Evolutionary conservation across 2,113 vertebrate genomes (phyloP), one percentile per base, ranked within the genome.

Genomic region (Thalassoma bifasciatum): DNA sequence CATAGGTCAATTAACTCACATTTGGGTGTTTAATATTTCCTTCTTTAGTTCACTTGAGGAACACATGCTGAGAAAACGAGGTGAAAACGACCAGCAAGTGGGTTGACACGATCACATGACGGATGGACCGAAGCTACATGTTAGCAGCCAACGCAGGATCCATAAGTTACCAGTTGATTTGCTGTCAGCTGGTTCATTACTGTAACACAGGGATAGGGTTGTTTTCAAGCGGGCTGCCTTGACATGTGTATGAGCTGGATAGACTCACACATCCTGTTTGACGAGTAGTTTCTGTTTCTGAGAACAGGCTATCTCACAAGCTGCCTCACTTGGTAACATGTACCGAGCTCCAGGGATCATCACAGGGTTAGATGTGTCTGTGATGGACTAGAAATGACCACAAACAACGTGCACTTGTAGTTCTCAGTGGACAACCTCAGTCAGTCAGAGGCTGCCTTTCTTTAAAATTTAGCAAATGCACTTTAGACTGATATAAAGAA

Each of bases 241-340:
- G 4, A 37, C 8, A 30, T 56, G 23, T 54, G 21, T 36, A 16
- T 51, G 19, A n/a, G 19, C 47, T 44, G 69, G 40, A 75, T 64
- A 14, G 23, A 74, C 40, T 60, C 66, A 61, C 6, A 73, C 74
- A 82, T 86, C 79, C 81, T 68, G 77, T 86, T 68, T 80, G 72
- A 72, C 84, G 49, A 82, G 79, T 77, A 44, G 40, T 11, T 52
- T 52, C 40, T 65, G 19, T 14, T n/a, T n/a, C n/a, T 10, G 23
- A 46, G 8, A 40, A 22, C 19, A n/a, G n/a, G 46, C 9, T 10
- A 37, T 56, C 54, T 77, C 66, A 8, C 6, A 1, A 44, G 26
- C 37, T 63, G 40, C 52, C 6, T 73, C 49, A n/a, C 16, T 5
- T 12, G 2, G 9, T 14, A 40, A 42, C 40, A 24, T 70, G 64